Percentiles rank a stretch among this genome's conserved stretches.
phyloP scores from a whole-genome alignment of 1,140 invertebrate species.

The Sinella curviseta region DNA sequence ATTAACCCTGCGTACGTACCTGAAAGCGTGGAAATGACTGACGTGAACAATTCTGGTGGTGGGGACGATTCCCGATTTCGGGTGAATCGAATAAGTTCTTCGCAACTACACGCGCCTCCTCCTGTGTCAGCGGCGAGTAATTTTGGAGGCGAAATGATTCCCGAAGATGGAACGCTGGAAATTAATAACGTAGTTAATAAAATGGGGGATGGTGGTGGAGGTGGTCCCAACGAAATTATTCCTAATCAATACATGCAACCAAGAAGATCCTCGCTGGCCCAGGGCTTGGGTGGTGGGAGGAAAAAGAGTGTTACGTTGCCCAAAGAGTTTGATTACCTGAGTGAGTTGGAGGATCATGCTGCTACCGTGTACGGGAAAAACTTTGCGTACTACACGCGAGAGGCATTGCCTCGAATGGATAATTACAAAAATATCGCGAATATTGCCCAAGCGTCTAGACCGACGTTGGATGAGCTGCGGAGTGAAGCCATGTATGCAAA shows the following conservation, averaged over 20 bases:
- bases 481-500: constrained; percentile 49
- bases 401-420: constrained; percentile 81
- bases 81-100: constrained; percentile 45
- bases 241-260: constrained; percentile 42
- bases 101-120: constrained; percentile 28
- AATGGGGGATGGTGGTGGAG: neutral
- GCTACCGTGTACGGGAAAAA: constrained; percentile 47
- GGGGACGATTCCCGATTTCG: constrained; percentile 42
- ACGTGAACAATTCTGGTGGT: constrained; percentile 21
- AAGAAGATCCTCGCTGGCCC: constrained; percentile 45
- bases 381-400: constrained; percentile 62
- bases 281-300: constrained; percentile 48
- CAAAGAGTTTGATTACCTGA: constrained; percentile 46
- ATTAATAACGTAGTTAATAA: constrained; percentile 19
- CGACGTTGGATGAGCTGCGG: constrained; percentile 48
- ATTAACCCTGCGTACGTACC: neutral
- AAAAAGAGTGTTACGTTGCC: constrained; percentile 49
- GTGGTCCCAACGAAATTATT: constrained; percentile 5
- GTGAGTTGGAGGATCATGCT: constrained; percentile 24
- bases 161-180: constrained; percentile 44
- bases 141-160: constrained; percentile 30
- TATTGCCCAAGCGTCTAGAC: constrained; percentile 61
- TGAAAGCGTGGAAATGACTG: neutral
- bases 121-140: constrained; percentile 14
- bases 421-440: constrained; percentile 79